Evolutionary conservation across 2,797 vertebrate genomes (phyloP).

Genomic region (Syngnathus acus): DNA sequence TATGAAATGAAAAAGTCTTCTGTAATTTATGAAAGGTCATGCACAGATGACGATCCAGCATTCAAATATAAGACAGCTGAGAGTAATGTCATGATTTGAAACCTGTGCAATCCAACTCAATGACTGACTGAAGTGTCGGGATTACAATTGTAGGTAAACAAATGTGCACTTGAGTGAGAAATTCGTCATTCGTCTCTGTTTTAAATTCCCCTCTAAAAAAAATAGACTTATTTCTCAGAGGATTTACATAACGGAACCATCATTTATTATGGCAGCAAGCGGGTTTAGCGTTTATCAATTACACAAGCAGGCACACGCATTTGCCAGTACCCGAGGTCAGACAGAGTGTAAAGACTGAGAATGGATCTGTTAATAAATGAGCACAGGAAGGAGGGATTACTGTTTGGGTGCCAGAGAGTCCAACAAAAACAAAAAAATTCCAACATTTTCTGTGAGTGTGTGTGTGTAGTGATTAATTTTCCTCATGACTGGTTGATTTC

Average conservation of each 20-base stretch:
- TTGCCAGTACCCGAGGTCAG: not conserved
- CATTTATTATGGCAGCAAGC: not conserved
- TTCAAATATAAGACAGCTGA: not conserved
- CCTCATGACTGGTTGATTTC: no score
- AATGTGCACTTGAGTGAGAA: no score
- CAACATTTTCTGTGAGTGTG: no score
- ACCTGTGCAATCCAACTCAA: not conserved
- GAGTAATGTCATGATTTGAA: not conserved
- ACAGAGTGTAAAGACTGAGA: not conserved
- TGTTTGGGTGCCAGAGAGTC: constrained; percentile 22
- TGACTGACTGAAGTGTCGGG: no score
- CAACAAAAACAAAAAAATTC: constrained; percentile 7
- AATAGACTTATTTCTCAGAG: not conserved
- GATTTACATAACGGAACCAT: not conserved
- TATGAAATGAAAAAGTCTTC: not conserved
- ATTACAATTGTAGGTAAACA: no score
- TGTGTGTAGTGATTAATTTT: no score
- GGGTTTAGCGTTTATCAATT: not conserved
- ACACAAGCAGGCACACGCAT: not conserved
- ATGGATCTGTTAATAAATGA: not conserved
- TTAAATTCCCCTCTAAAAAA: not conserved
- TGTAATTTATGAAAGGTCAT: not conserved
- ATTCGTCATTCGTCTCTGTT: no score
- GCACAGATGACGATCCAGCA: not conserved
- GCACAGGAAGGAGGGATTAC: constrained; percentile 1